Evolutionary conservation across 2,797 vertebrate genomes (phyloP).

Genomic region (Galagoides demidoff): DNA sequence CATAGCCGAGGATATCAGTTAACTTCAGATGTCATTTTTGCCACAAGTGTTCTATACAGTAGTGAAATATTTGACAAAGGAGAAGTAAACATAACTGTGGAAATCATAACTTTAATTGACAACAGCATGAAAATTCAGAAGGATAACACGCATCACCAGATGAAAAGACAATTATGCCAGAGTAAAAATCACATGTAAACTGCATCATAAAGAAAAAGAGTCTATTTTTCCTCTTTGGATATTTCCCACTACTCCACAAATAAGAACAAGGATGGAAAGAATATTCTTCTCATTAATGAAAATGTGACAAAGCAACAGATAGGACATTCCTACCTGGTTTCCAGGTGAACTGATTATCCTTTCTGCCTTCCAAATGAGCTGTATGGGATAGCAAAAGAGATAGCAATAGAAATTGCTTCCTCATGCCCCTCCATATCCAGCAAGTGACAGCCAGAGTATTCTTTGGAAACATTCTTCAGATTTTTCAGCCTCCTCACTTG

Average conservation of each 20-base stretch:
- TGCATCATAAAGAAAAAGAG: background rate
- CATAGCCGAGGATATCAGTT: background rate
- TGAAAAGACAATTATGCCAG: slow-evolving; percentile 2
- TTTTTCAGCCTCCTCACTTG: slow-evolving; percentile 88
- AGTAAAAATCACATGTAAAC: slow-evolving; percentile 36
- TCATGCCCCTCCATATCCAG: slow-evolving; percentile 89
- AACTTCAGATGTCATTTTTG: slow-evolving; percentile 52
- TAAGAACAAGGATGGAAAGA: background rate
- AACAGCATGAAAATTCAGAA: slow-evolving; percentile 62
- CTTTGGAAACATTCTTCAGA: slow-evolving; percentile 96
- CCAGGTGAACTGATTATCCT: slow-evolving; percentile 94
- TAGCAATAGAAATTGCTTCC: slow-evolving; percentile 86
- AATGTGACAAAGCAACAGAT: background rate
- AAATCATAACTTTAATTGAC: slow-evolving; percentile 61
- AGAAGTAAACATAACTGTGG: slow-evolving; percentile 25
- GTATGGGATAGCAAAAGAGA: slow-evolving; percentile 89
- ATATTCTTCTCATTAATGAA: slow-evolving; percentile 16
- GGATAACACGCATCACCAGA: background rate
- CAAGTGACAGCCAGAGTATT: slow-evolving; percentile 89
- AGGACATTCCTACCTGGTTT: slow-evolving; percentile 93
- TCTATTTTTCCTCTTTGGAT: background rate
- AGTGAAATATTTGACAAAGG: slow-evolving; percentile 30
- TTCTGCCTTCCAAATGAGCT: slow-evolving; percentile 90
- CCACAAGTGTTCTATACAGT: background rate
- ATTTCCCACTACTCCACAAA: slow-evolving; percentile 37